Evolutionary conservation across 1,140 invertebrate genomes (phyloP).

Genomic region (Trachymyrmex cornetzi): DNA sequence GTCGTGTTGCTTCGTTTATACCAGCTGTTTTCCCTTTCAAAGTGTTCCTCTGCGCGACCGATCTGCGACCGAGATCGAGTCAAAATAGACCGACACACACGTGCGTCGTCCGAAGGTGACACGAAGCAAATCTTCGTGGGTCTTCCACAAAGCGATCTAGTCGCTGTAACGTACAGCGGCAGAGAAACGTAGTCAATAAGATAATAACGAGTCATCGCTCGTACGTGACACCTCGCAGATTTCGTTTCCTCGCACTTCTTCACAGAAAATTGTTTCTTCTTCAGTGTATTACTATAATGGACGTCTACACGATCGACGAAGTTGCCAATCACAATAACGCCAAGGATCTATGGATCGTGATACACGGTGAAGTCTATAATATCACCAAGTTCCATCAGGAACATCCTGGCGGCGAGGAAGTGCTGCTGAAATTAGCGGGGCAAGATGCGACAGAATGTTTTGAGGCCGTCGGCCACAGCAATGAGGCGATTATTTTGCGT

Average conservation of each 20-base stretch:
- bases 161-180: neutral
- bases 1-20: neutral
- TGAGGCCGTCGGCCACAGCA: conserved; percentile 94
- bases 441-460: conserved; percentile 92
- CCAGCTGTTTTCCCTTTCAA: conserved; percentile 63
- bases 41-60: neutral
- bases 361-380: conserved; percentile 88
- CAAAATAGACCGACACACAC: conserved; percentile 44
- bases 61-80: conserved; percentile 38
- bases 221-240: neutral
- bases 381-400: conserved; percentile 87
- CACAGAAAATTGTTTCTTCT: neutral
- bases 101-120: conserved; percentile 17
- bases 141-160: neutral
- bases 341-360: conserved; percentile 86
- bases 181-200: neutral
- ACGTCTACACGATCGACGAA: conserved; percentile 86
- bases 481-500: conserved; percentile 91
- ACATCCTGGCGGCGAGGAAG: conserved; percentile 95
- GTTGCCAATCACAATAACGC: conserved; percentile 83
- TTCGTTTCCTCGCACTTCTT: neutral
- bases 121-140: neutral
- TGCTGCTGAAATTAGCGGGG: conserved; percentile 92
- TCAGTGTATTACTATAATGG: conserved; percentile 71
- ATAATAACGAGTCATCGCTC: neutral